Percentiles rank a stretch among this genome's conserved stretches.
Conservation (phyloP, 2,797 vertebrate species). For the Bufotes viridis region DNA sequence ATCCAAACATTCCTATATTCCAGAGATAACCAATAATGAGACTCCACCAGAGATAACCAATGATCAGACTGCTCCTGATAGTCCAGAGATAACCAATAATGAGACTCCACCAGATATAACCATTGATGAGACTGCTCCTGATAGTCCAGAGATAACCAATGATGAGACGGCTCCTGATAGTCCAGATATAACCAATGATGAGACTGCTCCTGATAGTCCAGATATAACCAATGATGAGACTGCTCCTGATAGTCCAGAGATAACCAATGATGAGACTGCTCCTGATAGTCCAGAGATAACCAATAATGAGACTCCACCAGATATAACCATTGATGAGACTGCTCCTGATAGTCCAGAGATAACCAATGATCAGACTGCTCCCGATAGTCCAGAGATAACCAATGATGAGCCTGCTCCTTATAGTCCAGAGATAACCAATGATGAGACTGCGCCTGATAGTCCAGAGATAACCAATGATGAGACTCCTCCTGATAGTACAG, state of each 20-base stretch:
- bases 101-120: background rate
- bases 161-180: background rate
- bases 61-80: background rate
- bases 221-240: no score
- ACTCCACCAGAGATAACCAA: background rate
- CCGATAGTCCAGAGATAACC: no score
- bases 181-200: background rate
- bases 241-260: no score
- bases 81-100: background rate
- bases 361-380: background rate
- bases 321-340: no score
- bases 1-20: background rate
- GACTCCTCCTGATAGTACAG: background rate
- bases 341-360: no score
- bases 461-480: background rate
- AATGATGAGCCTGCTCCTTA: no score
- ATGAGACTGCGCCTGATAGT: background rate
- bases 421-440: background rate
- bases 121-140: no score
- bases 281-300: no score
- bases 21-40: background rate
- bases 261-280: no score
- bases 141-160: no score
- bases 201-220: background rate
- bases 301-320: no score